Conservation (phyloP, 2,797 vertebrate genomes). For the Gymnothorax reevesii region DNA sequence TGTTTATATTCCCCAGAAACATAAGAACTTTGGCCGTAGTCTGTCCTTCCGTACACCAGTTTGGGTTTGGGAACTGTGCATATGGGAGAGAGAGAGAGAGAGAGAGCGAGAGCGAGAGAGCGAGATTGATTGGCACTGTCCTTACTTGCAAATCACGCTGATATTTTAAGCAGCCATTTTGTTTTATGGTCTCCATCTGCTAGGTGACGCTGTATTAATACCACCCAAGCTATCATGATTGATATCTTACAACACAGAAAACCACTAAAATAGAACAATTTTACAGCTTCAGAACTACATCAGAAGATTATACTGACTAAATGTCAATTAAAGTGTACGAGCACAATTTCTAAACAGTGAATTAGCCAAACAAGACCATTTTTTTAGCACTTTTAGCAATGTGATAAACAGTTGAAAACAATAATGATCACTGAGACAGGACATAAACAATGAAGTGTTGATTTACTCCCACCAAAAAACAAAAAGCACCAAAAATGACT, state of each 20-base stretch:
- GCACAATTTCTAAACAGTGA: not conserved
- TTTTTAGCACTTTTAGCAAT: not conserved
- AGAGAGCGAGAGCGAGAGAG: not conserved
- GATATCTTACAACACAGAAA: not conserved
- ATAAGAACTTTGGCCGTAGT: not conserved
- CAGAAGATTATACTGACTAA: not conserved
- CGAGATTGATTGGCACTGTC: not conserved
- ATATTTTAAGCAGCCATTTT: not conserved
- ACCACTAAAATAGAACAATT: not conserved
- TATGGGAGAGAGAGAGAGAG: not conserved
- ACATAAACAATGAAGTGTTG: not conserved
- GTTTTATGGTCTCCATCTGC: not conserved
- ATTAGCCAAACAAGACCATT: not conserved
- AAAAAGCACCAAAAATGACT: not conserved
- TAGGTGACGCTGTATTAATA: not conserved
- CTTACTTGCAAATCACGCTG: not conserved
- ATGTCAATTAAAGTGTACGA: not conserved
- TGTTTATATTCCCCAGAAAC: not conserved
- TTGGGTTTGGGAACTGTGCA: not conserved
- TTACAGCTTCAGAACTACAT: not conserved
- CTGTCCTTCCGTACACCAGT: not conserved
- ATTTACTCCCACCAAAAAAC: not conserved
- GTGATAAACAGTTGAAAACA: not conserved
- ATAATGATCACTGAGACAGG: not conserved
- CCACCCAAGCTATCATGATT: not conserved